Percentiles rank a stretch among this genome's conserved stretches.
phyloP scores from a whole-genome alignment of 1,140 invertebrate genomes.

The Parasteatoda tepidariorum region DNA sequence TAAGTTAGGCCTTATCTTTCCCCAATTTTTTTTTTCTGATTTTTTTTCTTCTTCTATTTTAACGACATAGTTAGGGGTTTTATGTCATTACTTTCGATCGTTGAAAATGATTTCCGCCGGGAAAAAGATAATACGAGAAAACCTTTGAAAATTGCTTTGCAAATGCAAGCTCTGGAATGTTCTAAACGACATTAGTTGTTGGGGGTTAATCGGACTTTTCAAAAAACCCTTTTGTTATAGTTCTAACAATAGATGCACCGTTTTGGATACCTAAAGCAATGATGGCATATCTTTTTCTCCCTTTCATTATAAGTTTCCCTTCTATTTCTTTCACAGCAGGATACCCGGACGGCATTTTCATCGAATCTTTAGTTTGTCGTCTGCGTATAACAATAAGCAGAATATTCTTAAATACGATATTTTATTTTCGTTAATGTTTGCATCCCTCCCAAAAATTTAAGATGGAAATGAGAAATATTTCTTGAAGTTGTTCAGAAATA shows the following conservation, averaged over 20 bases:
- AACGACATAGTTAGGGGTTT: slow-evolving; percentile 13
- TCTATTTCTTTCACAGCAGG: neutral
- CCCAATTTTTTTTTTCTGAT: neutral
- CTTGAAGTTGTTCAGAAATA: no score
- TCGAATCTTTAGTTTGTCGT: no score
- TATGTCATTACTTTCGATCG: slow-evolving; percentile 17
- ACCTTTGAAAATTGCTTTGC: slow-evolving; percentile 18
- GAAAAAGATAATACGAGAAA: slow-evolving; percentile 7
- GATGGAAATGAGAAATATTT: no score
- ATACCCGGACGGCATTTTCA: neutral
- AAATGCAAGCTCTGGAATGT: neutral
- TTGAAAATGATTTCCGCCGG: slow-evolving; percentile 12
- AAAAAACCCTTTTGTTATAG: neutral
- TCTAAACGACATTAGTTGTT: neutral
- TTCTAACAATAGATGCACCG: neutral
- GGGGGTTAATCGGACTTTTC: neutral
- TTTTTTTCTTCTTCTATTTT: neutral
- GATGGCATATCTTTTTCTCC: neutral
- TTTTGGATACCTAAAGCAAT: neutral
- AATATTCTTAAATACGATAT: no score
- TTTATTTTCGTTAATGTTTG: no score
- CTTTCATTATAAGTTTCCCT: neutral
- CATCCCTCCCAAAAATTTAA: no score
- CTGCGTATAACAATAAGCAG: no score
- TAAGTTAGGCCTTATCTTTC: slow-evolving; percentile 8